A percentile compares a stretch with the other conserved stretches of the same genome.
phyloP scores from a whole-genome alignment of 2,888 invertebrate genomes.

The Caprella mutica region DNA sequence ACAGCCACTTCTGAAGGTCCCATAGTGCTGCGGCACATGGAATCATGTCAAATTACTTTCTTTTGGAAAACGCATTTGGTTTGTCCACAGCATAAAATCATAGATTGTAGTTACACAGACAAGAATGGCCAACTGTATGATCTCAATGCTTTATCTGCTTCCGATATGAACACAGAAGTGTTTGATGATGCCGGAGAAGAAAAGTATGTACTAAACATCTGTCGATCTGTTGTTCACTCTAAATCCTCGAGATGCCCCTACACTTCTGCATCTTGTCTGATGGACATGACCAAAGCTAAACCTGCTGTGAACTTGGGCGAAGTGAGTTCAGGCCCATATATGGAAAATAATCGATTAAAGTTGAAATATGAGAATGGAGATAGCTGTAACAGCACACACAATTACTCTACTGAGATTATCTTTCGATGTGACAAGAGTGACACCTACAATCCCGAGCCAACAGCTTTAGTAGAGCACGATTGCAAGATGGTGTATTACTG shows the following conservation, averaged over 20 bases:
- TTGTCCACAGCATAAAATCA: conserved; percentile 24
- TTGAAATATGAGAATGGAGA: conserved; percentile 23
- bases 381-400: conserved; percentile 9
- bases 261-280: conserved; percentile 23
- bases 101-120: conserved; percentile 22
- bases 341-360: conserved; percentile 22
- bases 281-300: conserved; percentile 18
- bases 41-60: conserved; percentile 14
- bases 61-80: conserved; percentile 23
- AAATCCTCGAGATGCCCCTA: conserved; percentile 27
- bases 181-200: conserved; percentile 9
- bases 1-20: conserved; percentile 17
- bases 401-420: conserved; percentile 17
- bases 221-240: conserved; percentile 30
- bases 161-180: conserved; percentile 15
- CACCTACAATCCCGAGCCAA: conserved; percentile 16
- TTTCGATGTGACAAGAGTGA: conserved; percentile 23
- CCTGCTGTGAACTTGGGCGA: conserved; percentile 17
- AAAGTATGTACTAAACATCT: conserved; percentile 27
- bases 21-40: conserved; percentile 6
- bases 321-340: conserved; percentile 15
- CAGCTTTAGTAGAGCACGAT: conserved; percentile 16
- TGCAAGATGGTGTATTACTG: conserved; percentile 27
- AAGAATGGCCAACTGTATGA: conserved; percentile 15
- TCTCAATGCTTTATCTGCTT: conserved; percentile 19